phyloP scores from a whole-genome alignment of 2,797 vertebrate genomes.

The Pachyuromys duprasi region DNA sequence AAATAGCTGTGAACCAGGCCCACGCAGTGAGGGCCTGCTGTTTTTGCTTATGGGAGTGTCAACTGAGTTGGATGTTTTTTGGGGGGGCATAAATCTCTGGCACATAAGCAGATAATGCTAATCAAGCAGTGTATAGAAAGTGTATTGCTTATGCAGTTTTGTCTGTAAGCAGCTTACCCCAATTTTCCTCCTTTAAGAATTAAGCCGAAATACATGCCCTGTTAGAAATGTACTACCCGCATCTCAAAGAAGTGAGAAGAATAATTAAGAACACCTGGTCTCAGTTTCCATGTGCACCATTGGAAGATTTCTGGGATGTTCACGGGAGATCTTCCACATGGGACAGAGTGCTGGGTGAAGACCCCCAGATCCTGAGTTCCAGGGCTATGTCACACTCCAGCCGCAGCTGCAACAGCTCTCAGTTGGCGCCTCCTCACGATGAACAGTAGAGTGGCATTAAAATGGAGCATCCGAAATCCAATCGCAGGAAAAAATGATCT shows the following conservation, averaged over 20 bases:
- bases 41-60: slow-evolving; percentile 68
- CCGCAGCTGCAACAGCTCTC: not conserved
- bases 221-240: not conserved
- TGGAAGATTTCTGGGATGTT: not conserved
- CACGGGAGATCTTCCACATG: not conserved
- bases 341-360: not conserved
- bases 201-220: not conserved
- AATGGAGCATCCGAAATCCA: not conserved
- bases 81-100: slow-evolving; percentile 62
- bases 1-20: slow-evolving; percentile 72
- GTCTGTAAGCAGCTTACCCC: slow-evolving; percentile 14
- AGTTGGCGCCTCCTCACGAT: not conserved
- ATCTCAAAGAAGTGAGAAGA: slow-evolving; percentile 20
- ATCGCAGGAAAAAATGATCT: slow-evolving; percentile 23
- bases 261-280: not conserved
- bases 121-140: slow-evolving; percentile 53
- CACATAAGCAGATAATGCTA: slow-evolving; percentile 38
- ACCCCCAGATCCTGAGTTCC: not conserved
- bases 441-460: not conserved
- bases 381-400: not conserved
- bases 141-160: slow-evolving; percentile 32
- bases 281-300: not conserved
- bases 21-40: slow-evolving; percentile 48
- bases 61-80: slow-evolving; percentile 67
- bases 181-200: slow-evolving; percentile 30